Percentiles rank a stretch among this genome's conserved stretches.
These are phyloP conservation scores for Fundulus diaphanus DNA, from an alignment of 2,797 vertebrate species.

Conservation along the genomic window DNA sequence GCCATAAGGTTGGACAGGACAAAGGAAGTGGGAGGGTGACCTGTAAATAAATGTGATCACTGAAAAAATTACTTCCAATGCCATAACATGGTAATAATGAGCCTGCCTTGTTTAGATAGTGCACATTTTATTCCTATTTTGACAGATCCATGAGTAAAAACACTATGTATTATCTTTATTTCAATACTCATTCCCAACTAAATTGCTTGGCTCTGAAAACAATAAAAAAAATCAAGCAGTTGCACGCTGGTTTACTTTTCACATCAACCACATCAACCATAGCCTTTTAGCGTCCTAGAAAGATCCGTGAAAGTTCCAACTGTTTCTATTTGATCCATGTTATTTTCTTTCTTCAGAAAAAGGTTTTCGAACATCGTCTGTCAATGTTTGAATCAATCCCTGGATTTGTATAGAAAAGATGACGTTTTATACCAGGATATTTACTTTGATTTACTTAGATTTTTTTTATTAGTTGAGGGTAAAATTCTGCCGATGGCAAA, in stretches of 20 bases:
- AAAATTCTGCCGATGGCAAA: not conserved
- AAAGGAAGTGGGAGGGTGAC: too few relatives aligned
- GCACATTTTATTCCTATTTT: not conserved
- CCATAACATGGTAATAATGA: not conserved
- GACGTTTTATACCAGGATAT: not conserved
- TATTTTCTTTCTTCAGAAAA: not conserved
- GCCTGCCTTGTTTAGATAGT: not conserved
- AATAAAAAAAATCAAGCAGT: not conserved
- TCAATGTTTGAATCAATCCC: not conserved
- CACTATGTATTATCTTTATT: not conserved
- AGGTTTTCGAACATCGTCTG: not conserved
- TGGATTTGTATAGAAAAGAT: not conserved
- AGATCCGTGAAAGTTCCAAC: not conserved
- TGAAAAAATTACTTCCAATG: not conserved
- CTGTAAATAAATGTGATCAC: too few relatives aligned
- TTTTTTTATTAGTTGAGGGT: not conserved
- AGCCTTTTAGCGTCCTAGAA: not conserved
- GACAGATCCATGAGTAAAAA: not conserved
- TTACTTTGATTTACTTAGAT: not conserved
- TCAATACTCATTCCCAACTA: not conserved
- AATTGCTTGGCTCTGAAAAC: not conserved
- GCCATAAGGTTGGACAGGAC: too few relatives aligned
- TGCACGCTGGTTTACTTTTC: not conserved
- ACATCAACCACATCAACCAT: not conserved
- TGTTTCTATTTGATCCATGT: not conserved